Percentiles rank a stretch among this genome's conserved stretches.
Conservation (phyloP, 2,797 vertebrate species). For the Helostoma temminkii region DNA sequence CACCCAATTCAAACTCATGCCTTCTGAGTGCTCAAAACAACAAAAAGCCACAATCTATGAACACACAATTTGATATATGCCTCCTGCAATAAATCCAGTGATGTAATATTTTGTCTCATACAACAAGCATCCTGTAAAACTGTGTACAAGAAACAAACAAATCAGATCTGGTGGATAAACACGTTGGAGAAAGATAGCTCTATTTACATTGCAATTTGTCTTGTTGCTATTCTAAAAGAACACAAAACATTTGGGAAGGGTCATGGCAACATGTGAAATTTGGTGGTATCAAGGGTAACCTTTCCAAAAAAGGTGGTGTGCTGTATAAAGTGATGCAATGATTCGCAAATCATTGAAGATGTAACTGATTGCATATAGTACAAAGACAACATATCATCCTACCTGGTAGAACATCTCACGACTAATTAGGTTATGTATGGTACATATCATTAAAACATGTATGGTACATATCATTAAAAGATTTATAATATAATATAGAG, state of each 20-base stretch:
- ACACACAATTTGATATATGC: not conserved
- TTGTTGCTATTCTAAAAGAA: not conserved
- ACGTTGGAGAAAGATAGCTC: not conserved
- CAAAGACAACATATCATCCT: no score
- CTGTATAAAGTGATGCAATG: no score
- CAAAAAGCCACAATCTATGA: not conserved
- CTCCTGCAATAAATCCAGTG: constrained; percentile 19
- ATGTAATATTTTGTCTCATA: constrained; percentile 6
- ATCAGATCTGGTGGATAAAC: constrained; percentile 13
- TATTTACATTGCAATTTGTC: not conserved
- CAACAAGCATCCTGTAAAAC: not conserved
- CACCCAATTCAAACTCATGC: constrained; percentile 18
- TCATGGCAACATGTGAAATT: not conserved
- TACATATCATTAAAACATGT: no score
- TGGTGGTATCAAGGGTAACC: no score
- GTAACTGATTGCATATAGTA: no score
- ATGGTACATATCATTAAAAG: no score
- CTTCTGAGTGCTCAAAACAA: not conserved
- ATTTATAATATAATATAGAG: no score
- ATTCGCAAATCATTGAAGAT: no score
- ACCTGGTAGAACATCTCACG: no score
- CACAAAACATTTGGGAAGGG: not conserved
- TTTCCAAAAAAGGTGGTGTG: no score
- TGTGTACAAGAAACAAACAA: constrained; percentile 16
- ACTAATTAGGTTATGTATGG: no score